Conservation (phyloP, 2,888 invertebrate species). For the Pristionchus japonicus region DNA sequence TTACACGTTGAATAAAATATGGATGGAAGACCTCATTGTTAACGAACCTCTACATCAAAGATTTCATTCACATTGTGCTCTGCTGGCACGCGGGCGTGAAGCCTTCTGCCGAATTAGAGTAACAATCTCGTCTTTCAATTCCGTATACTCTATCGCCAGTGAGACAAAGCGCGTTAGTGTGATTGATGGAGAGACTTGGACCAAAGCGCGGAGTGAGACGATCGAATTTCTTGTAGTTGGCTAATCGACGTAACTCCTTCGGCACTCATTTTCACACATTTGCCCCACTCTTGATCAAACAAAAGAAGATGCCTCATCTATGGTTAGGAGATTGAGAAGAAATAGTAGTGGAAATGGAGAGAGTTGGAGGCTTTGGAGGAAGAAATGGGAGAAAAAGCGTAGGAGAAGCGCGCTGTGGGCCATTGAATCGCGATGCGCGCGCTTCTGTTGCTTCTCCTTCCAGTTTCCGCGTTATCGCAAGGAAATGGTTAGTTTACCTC, state of each 20-base stretch:
- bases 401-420: neutral
- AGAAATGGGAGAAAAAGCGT: neutral
- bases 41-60: too few species aligned
- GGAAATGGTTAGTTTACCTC: neutral
- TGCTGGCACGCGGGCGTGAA: too few species aligned
- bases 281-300: neutral
- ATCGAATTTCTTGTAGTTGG: neutral
- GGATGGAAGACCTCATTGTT: too few species aligned
- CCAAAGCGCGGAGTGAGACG: neutral
- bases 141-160: too few species aligned
- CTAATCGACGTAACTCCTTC: neutral
- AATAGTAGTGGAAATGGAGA: neutral
- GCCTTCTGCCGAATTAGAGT: too few species aligned
- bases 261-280: neutral
- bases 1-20: too few species aligned
- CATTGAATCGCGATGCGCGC: neutral
- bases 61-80: too few species aligned
- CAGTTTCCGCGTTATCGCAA: neutral
- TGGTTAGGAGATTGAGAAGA: neutral
- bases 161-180: too few species aligned
- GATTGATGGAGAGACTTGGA: neutral
- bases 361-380: neutral
- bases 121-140: neutral
- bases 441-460: neutral
- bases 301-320: neutral